Evolutionary conservation across 2,113 vertebrate species (phyloP).

Genomic region (Monarcha castaneiventris): DNA sequence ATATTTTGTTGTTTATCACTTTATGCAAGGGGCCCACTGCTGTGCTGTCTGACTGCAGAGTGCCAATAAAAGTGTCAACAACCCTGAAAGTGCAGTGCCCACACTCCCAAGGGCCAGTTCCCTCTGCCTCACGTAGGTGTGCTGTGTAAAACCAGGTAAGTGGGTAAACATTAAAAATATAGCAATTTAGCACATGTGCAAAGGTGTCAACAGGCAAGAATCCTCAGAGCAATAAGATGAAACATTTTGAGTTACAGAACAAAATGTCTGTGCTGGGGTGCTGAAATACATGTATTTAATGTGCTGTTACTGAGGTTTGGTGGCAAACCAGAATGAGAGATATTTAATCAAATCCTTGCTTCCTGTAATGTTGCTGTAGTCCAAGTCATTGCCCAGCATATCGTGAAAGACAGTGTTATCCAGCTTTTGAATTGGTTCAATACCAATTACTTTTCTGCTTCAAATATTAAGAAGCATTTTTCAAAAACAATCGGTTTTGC

Average conservation of each 20-base stretch:
- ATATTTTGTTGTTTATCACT: background rate
- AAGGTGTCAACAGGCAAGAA: background rate
- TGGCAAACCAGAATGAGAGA: background rate
- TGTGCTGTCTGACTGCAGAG: background rate
- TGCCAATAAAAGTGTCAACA: background rate
- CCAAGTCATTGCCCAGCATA: background rate
- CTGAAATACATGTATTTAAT: background rate
- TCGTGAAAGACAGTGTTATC: background rate
- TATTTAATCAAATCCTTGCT: background rate
- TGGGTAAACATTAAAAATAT: background rate
- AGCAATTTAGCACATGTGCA: background rate
- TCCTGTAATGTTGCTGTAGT: background rate
- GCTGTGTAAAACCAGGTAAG: conserved; percentile 5
- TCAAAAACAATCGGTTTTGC: background rate
- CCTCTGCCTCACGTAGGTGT: background rate
- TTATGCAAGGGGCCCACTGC: background rate
- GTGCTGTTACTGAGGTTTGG: background rate
- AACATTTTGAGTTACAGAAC: background rate
- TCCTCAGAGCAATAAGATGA: background rate
- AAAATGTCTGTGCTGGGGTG: background rate
- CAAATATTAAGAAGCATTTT: background rate
- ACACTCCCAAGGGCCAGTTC: background rate
- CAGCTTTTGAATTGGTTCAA: conserved; percentile 18
- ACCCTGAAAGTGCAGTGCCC: background rate
- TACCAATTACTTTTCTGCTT: conserved; percentile 21